Conservation (phyloP, 2,888 invertebrate species). For the Esperia sulphurella region DNA sequence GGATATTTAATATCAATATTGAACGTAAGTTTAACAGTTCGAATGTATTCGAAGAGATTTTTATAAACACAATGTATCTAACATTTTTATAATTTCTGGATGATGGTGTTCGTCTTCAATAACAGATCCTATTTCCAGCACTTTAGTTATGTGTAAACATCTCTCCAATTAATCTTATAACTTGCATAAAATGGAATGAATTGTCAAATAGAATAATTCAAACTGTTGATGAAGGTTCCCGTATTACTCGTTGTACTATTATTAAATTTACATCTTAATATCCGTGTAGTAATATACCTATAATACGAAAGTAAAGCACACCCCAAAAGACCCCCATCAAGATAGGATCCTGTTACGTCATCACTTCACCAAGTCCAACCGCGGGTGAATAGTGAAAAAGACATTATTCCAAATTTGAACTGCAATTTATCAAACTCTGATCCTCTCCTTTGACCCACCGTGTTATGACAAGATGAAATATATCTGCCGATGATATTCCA, state of each 20-base stretch:
- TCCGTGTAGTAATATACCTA: neutral
- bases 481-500: slow-evolving; percentile 72
- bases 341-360: slow-evolving; percentile 59
- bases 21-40: no score
- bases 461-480: slow-evolving; percentile 79
- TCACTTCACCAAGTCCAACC: slow-evolving; percentile 51
- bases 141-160: no score
- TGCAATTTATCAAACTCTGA: slow-evolving; percentile 74
- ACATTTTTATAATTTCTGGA: no score
- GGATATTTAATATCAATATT: no score
- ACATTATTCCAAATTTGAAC: slow-evolving; percentile 76
- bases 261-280: neutral
- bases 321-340: slow-evolving; percentile 38
- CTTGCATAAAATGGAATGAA: no score
- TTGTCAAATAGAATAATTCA: neutral
- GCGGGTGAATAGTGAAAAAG: slow-evolving; percentile 70
- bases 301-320: slow-evolving; percentile 3
- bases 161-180: no score
- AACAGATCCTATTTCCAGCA: no score
- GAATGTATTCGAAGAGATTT: no score
- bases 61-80: no score
- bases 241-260: neutral
- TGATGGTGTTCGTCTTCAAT: no score
- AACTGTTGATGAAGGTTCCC: neutral
- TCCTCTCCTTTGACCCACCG: slow-evolving; percentile 70